These are phyloP conservation scores for Drosophila rhopaloa DNA, from an alignment of 1,140 invertebrate species.

Conservation along the genomic window DNA sequence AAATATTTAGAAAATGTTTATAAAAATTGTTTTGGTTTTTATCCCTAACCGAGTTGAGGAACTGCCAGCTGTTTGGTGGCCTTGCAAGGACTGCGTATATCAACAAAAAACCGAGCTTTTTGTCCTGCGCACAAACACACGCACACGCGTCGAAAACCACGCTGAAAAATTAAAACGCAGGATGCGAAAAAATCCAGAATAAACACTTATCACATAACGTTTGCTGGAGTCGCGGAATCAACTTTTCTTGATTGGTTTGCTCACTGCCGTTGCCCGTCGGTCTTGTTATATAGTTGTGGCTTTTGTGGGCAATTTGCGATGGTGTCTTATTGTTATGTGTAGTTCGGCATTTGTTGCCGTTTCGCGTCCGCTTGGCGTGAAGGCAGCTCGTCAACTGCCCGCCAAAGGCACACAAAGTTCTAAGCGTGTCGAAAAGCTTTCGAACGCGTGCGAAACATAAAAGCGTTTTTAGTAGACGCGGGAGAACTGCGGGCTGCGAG, in stretches of 20 bases:
- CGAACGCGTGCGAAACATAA: conserved; percentile 21
- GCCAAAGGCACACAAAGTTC: conserved; percentile 72
- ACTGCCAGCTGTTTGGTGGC: conserved; percentile 62
- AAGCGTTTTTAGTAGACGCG: conserved; percentile 31
- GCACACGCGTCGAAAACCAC: conserved; percentile 51
- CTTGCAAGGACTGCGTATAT: conserved; percentile 56
- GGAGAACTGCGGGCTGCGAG: not conserved
- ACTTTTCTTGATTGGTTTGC: not conserved
- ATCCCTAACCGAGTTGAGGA: conserved; percentile 24
- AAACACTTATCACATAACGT: conserved; percentile 64
- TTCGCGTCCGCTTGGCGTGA: conserved; percentile 70
- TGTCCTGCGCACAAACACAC: conserved; percentile 53
- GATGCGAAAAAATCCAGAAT: conserved; percentile 2
- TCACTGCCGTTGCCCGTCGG: conserved; percentile 2
- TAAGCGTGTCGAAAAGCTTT: conserved; percentile 60
- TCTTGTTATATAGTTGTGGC: conserved; percentile 28
- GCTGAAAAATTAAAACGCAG: conserved; percentile 16
- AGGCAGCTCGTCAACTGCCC: conserved; percentile 74
- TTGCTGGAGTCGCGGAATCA: conserved; percentile 29
- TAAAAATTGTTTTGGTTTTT: conserved; percentile 32
- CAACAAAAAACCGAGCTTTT: conserved; percentile 58
- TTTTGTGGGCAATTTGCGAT: not conserved
- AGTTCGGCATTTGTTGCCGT: conserved; percentile 49
- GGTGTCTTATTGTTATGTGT: conserved; percentile 27
- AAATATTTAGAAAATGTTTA: conserved; percentile 35